Conservation (phyloP, 2,888 invertebrate genomes). For the Strigamia transsilvanica region DNA sequence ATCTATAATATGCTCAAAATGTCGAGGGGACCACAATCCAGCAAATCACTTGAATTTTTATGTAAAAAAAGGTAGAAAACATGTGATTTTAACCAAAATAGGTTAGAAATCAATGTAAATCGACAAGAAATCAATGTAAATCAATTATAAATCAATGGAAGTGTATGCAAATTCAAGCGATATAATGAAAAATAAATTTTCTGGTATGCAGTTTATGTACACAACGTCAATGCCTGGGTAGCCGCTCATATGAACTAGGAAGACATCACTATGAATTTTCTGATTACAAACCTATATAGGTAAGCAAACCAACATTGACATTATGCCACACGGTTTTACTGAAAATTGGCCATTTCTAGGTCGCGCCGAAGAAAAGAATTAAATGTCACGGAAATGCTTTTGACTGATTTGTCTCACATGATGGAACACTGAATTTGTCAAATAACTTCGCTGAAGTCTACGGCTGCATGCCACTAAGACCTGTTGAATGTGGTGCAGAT, state of each 20-base stretch:
- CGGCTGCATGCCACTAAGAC: constrained; percentile 84
- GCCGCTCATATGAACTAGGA: constrained; percentile 97
- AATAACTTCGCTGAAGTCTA: constrained; percentile 78
- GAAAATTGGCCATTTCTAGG: constrained; percentile 67
- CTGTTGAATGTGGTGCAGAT: constrained; percentile 93
- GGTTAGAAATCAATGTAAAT: background rate
- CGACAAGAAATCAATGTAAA: too few species aligned
- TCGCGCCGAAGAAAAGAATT: constrained; percentile 94
- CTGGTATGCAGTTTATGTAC: constrained; percentile 76
- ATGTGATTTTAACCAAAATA: too few species aligned
- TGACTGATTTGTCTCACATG: constrained; percentile 92
- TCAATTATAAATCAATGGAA: too few species aligned
- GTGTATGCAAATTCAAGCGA: too few species aligned
- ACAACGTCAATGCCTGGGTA: constrained; percentile 89
- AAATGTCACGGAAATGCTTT: constrained; percentile 96
- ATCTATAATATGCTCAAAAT: too few species aligned
- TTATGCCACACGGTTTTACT: constrained; percentile 15
- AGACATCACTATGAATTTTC: constrained; percentile 97
- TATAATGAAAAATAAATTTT: constrained; percentile 4
- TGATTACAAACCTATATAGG: constrained; percentile 93
- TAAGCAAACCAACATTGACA: constrained; percentile 60
- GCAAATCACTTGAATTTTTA: too few species aligned
- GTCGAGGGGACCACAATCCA: too few species aligned
- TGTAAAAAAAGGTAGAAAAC: too few species aligned
- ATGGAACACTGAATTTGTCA: constrained; percentile 86